Evolutionary conservation across 1,140 invertebrate genomes (phyloP).

Genomic region (Dreissena polymorpha): DNA sequence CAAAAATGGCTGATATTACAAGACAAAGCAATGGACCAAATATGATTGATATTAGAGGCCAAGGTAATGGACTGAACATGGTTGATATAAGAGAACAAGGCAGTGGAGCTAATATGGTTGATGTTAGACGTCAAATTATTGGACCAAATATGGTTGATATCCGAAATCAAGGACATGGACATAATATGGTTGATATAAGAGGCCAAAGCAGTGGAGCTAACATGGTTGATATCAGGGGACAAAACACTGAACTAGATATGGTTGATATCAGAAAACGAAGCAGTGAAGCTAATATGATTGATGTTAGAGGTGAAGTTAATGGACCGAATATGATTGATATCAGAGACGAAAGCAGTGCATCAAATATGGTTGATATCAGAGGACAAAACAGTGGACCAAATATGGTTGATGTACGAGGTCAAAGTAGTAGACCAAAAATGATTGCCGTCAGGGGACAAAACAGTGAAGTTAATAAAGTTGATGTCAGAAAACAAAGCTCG

Average conservation of each 20-base stretch:
- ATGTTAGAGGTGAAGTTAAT: constrained; percentile 7
- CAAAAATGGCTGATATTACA: neutral
- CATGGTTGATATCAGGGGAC: constrained; percentile 32
- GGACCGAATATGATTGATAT: constrained; percentile 23
- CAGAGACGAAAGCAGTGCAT: neutral
- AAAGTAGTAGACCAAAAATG: constrained; percentile 2
- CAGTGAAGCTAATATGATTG: neutral
- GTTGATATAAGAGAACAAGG: constrained; percentile 7
- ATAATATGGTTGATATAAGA: constrained; percentile 42
- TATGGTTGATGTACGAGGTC: constrained; percentile 17
- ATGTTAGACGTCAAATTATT: neutral
- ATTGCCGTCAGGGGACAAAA: constrained; percentile 13
- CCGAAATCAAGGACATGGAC: neutral
- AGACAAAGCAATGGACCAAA: neutral
- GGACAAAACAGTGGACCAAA: neutral
- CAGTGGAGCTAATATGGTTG: constrained; percentile 3
- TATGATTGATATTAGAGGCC: neutral
- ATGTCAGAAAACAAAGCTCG: constrained; percentile 5
- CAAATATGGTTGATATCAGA: constrained; percentile 32
- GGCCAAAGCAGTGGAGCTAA: neutral
- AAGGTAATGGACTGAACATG: neutral
- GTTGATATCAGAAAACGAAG: constrained; percentile 20
- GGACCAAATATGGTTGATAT: constrained; percentile 3
- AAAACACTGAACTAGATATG: neutral
- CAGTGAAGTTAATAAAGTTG: constrained; percentile 1